phyloP scores from a whole-genome alignment of 2,797 vertebrate species.

The Australoheros facetus region DNA sequence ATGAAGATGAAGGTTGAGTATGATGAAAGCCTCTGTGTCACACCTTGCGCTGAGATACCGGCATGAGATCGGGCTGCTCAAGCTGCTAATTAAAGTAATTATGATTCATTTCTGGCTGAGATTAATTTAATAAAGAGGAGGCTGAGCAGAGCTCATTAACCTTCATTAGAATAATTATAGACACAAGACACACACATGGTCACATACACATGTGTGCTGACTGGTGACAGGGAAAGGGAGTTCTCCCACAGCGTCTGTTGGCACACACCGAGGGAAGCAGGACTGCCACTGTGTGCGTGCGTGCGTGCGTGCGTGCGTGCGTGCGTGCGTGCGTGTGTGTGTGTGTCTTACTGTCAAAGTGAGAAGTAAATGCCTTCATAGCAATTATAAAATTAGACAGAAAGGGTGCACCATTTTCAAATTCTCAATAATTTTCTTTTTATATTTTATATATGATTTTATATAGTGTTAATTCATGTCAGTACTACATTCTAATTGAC shows the following conservation, averaged over 20 bases:
- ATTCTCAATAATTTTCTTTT: not conserved
- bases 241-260: conserved; percentile 20
- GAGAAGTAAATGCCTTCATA: not conserved
- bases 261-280: conserved; percentile 16
- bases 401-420: not conserved
- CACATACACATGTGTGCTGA: not conserved
- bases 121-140: conserved; percentile 96
- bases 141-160: conserved; percentile 90
- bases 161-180: conserved; percentile 93
- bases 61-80: conserved; percentile 61
- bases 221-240: conserved; percentile 6
- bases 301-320: conserved; percentile 16
- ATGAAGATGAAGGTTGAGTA: conserved; percentile 7
- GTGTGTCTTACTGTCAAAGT: not conserved
- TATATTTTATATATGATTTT: not conserved
- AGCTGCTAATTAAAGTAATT: conserved; percentile 94
- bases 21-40: conserved; percentile 21
- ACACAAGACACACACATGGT: conserved; percentile 51
- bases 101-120: conserved; percentile 90
- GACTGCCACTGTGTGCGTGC: not conserved
- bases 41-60: conserved; percentile 40
- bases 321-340: not conserved
- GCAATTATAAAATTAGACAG: not conserved
- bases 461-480: not conserved
- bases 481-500: not conserved